Evolutionary conservation across 2,797 vertebrate species (phyloP), one percentile per base, ranked within the genome.

Genomic region (Gymnoscopelus braueri): DNA sequence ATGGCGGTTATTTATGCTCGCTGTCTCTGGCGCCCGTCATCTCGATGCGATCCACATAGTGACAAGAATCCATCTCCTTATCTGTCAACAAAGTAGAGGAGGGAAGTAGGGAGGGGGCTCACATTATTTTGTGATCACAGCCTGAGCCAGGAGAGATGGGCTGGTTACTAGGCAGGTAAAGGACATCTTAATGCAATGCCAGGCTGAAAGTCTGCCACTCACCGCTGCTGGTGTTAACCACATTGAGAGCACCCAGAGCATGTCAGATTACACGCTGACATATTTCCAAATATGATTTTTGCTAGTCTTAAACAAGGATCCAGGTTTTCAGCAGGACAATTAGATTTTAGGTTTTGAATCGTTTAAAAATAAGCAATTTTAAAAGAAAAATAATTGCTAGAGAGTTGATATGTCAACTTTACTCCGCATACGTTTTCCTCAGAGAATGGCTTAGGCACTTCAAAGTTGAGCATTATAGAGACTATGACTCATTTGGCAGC

Each of bases 401-500:
- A 70, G 68, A 83, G 81, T 35, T 77, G 58, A 89, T 73, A 63
- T 82, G 67, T 69, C 67, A 81, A 74, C 71, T 79, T 55, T 67
- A 74, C 52, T 66, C 62, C 52, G 69, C 76, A 75, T 74, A 78
- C 73, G 63, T 77, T 78, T 78, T 79, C 80, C 79, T 83, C 67
- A 77, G 74, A 84, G 78, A 83, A 56, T 76, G 67, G 83, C 80
- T 86, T 84, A 88, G 84, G 84, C 80, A 86, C 88, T 88, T 91
- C 85, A 89, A 90, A 91, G 90, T 87, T 87, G 80, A 84, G 84
- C 68, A 82, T 78, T 80, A 87, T 86, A 87, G 77, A 80, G 84
- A 84, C 78, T 69, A 79, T 80, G 80, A 91, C 86, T 88, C 83
- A 85, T 89, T 89, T 91, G 87, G 85, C 86, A 90, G 89, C 87